Conservation (phyloP, 2,113 vertebrate genomes). For the Pteruthius melanotis region DNA sequence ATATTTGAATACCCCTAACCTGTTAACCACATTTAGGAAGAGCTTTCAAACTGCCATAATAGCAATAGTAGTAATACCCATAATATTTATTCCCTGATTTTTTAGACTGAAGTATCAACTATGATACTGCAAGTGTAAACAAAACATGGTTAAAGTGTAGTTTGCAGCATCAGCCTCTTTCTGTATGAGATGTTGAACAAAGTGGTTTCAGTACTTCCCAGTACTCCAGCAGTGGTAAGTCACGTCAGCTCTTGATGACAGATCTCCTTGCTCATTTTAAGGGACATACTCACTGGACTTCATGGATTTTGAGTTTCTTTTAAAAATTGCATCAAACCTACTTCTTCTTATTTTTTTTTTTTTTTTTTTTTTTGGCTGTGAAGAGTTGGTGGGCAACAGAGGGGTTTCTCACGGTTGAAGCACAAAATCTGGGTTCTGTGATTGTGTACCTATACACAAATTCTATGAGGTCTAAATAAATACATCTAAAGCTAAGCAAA, state of each 20-base stretch:
- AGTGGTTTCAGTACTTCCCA: not conserved
- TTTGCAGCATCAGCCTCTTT: not conserved
- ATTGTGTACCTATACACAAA: not conserved
- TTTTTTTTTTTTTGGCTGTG: not conserved
- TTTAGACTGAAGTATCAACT: not conserved
- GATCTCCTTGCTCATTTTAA: not conserved
- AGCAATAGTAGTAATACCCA: not conserved
- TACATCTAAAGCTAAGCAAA: not conserved
- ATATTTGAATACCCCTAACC: not conserved
- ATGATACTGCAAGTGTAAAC: not conserved
- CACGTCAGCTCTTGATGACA: not conserved
- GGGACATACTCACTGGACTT: not conserved
- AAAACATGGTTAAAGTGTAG: not conserved
- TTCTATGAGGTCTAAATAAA: not conserved
- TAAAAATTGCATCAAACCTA: not conserved
- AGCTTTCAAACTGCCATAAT: not conserved
- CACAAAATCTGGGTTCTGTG: not conserved
- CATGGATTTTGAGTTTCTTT: not conserved
- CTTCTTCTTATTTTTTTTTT: not conserved
- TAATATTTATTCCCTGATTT: not conserved
- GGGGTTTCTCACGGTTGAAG: not conserved
- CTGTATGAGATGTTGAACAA: not conserved
- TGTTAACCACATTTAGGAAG: not conserved
- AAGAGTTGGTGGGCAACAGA: not conserved
- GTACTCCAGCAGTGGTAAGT: not conserved